These are phyloP conservation scores for Micoletzkya japonica DNA, from an alignment of 2,888 invertebrate genomes.

Conservation along the genomic window DNA sequence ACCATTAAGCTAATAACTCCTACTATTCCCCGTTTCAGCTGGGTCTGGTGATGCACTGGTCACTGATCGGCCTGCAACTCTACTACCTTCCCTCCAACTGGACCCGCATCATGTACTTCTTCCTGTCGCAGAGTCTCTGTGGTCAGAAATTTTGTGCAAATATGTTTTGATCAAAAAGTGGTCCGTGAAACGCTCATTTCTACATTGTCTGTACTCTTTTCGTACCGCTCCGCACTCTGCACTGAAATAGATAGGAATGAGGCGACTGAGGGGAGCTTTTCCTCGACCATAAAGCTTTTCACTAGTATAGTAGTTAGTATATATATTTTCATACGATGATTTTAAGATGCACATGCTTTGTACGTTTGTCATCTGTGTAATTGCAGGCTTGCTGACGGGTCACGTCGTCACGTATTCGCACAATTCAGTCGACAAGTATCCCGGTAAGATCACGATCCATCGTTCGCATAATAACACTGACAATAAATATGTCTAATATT, in stretches of 20 bases:
- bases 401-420: conserved; percentile 62
- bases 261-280: too few relatives aligned
- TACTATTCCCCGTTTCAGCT: conserved; percentile 28
- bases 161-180: neutral
- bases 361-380: too few relatives aligned
- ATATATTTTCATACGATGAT: too few relatives aligned
- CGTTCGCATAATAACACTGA: too few relatives aligned
- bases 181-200: too few relatives aligned
- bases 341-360: too few relatives aligned
- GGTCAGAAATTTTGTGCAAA: neutral
- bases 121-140: conserved; percentile 48
- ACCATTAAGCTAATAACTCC: neutral
- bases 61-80: conserved; percentile 55
- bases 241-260: too few relatives aligned
- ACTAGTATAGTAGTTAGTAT: neutral
- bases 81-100: conserved; percentile 48
- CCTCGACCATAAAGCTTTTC: neutral
- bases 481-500: too few relatives aligned
- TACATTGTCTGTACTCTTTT: too few relatives aligned
- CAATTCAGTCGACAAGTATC: conserved; percentile 62
- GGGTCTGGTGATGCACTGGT: conserved; percentile 53
- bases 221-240: too few relatives aligned
- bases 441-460: conserved; percentile 36
- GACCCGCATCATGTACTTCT: conserved; percentile 50
- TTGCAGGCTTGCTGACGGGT: conserved; percentile 54